Conservation (phyloP, 2,888 invertebrate species). For the Lithophane ornitopus region DNA sequence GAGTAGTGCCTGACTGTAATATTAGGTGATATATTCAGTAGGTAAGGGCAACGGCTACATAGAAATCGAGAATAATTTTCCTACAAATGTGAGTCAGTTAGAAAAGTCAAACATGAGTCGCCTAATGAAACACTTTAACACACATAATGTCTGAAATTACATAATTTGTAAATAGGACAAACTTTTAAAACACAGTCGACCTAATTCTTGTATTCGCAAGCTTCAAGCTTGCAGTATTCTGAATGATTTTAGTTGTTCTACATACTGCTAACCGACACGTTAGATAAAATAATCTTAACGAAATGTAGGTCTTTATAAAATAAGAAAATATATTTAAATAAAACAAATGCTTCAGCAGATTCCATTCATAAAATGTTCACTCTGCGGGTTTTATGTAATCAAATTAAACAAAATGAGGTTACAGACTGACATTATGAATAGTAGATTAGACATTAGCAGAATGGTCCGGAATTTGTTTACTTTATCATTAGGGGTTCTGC, state of each 20-base stretch:
- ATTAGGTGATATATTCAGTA: background rate
- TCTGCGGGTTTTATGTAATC: conserved; percentile 80
- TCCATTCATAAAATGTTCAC: conserved; percentile 84
- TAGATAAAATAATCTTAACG: conserved; percentile 74
- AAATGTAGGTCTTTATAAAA: conserved; percentile 83
- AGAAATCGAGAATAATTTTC: conserved; percentile 9
- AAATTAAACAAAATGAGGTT: conserved; percentile 81
- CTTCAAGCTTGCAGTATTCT: conserved; percentile 71
- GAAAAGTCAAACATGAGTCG: conserved; percentile 41
- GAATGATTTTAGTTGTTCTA: conserved; percentile 71
- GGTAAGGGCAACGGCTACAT: background rate
- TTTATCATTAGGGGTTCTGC: conserved; percentile 61
- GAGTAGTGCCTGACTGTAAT: background rate
- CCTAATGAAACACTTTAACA: conserved; percentile 54
- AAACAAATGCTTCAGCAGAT: conserved; percentile 77
- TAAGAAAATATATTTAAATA: conserved; percentile 75
- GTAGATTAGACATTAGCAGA: conserved; percentile 73
- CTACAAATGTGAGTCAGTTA: conserved; percentile 29
- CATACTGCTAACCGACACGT: conserved; percentile 72
- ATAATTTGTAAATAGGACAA: conserved; percentile 70
- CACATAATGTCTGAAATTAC: conserved; percentile 68
- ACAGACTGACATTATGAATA: conserved; percentile 70
- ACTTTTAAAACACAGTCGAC: conserved; percentile 68
- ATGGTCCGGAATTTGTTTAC: conserved; percentile 69
- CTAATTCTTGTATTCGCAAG: conserved; percentile 69